A percentile compares a stretch with the other conserved stretches of the same genome.
Conservation (phyloP, 2,797 vertebrate genomes). For the Ctenosaura bakeri region DNA sequence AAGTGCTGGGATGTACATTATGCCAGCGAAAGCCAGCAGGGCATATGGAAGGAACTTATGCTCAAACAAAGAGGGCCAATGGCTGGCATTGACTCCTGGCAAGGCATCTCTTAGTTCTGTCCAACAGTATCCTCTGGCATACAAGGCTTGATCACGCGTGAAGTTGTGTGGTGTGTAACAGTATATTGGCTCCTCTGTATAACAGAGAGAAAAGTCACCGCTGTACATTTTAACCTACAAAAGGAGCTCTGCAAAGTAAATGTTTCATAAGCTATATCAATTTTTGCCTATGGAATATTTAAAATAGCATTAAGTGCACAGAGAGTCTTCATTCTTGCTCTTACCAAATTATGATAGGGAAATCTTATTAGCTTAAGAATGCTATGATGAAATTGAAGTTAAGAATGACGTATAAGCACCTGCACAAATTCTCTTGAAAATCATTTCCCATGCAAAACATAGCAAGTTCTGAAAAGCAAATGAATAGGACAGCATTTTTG, state of each 20-base stretch:
- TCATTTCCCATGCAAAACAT: constrained; percentile 37
- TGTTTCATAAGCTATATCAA: constrained; percentile 73
- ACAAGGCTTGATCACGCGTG: constrained; percentile 98
- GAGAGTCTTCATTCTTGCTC: background rate
- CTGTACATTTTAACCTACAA: constrained; percentile 81
- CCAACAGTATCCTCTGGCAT: constrained; percentile 99
- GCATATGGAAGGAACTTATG: constrained; percentile 99
- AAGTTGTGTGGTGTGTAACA: constrained; percentile 99
- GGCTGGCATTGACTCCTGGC: constrained; percentile 90
- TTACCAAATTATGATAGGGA: background rate
- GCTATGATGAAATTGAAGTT: constrained; percentile 33
- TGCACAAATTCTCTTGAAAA: background rate
- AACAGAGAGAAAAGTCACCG: constrained; percentile 85
- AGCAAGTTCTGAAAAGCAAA: constrained; percentile 21
- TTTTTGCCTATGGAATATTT: constrained; percentile 65
- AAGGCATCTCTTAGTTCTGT: constrained; percentile 96
- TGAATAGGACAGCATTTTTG: background rate
- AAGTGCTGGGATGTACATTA: constrained; percentile 98
- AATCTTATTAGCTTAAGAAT: constrained; percentile 35
- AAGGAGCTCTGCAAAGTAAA: constrained; percentile 83
- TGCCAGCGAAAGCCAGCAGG: constrained; percentile 95
- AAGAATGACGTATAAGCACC: constrained; percentile 44
- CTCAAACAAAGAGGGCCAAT: constrained; percentile 95
- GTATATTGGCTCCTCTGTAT: constrained; percentile 99
- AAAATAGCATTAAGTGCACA: constrained; percentile 48